Conservation (phyloP, 2,113 vertebrate species). For the Sphaerodactylus townsendi region DNA sequence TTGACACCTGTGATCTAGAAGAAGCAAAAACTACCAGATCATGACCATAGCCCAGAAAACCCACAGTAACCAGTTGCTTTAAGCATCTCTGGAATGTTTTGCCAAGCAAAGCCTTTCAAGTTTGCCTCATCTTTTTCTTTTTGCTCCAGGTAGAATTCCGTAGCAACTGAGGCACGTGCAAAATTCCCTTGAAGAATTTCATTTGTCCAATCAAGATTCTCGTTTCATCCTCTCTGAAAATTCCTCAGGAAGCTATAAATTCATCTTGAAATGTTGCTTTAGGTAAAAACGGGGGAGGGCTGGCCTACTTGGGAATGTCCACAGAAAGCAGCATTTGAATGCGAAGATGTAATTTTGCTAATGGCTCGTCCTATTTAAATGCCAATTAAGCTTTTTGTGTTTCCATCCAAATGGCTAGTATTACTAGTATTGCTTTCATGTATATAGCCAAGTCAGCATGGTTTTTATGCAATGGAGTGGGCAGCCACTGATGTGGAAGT, state of each 20-base stretch:
- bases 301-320: not conserved
- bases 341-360: not conserved
- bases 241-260: too few relatives aligned
- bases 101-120: not conserved
- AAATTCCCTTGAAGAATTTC: not conserved
- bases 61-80: too few relatives aligned
- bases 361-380: not conserved
- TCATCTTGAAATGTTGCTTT: not conserved
- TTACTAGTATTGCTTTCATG: not conserved
- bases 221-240: too few relatives aligned
- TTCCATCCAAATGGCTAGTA: not conserved
- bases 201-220: too few relatives aligned
- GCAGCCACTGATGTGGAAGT: not conserved
- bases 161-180: not conserved
- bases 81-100: not conserved
- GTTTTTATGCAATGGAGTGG: not conserved
- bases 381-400: conserved; percentile 5
- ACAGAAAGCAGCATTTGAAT: not conserved
- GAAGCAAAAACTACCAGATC: too few relatives aligned
- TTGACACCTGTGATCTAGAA: too few relatives aligned
- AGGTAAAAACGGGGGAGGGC: not conserved
- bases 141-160: not conserved
- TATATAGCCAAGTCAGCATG: not conserved
- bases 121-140: not conserved
- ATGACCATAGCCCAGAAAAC: too few relatives aligned